Evolutionary conservation across 2,888 invertebrate species (phyloP), one percentile per base, ranked within the genome.

Genomic region (Coecobrya sp.): DNA sequence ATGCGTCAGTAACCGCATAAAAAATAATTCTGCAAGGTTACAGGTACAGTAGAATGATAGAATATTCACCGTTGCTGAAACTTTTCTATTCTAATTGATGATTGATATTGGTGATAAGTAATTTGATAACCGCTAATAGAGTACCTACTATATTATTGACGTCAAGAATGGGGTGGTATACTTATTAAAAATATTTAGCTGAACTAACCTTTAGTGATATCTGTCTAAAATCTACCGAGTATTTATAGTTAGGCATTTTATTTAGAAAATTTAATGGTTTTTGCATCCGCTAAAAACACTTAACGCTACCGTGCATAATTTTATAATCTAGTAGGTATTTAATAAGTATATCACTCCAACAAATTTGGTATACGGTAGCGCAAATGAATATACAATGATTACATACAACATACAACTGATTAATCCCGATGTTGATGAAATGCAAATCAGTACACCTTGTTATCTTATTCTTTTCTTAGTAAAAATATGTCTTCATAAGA

Each of bases 1-100:
- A 84, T 36, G 82, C 82, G 82, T 84, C 62, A 84, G 82, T 84
- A 84, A 62, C 82, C 82, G 62, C 82, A 84, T 84, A 62, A 84
- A 27, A n/a, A 19, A 36, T n/a, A 52, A 49, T 10, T n/a, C 79
- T n/a, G 30, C 82, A 84, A 84, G 82, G 82, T 84, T 62, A 13
- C 10, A 81, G n/a, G n/a, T 59, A 16, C n/a, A 11, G 11, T 59
- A 36, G 8, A 59, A 19, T 11, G 11, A 49, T 49, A 49, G 10
- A 1, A 13, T 13, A 49, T 49, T 1, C 10, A 49, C 10, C 10
- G 10, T 10, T 13, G 1, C 49, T 49, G 11, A 49, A 49, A 13
- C 13, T 11, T 49, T 13, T 49, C 10, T 49, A 49, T 10, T 49
- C 13, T 45, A 11, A 36, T 11, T 7, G 22, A 76, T 49, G 49